Evolutionary conservation across 2,113 vertebrate species (phyloP).

Genomic region (Melanotaenia duboulayi): DNA sequence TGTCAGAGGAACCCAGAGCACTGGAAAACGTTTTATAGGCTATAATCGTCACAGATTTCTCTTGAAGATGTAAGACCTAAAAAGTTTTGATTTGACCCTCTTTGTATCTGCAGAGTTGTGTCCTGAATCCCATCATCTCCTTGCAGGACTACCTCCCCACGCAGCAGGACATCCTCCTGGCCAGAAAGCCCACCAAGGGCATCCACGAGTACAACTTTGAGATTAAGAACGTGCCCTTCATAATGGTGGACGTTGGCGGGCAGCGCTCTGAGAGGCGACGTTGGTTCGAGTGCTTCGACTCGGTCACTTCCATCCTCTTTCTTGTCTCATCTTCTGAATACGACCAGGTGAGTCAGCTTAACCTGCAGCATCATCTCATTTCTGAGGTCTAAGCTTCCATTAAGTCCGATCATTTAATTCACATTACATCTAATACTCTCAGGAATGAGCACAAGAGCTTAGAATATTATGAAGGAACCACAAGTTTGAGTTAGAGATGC

Average conservation of each 20-base stretch:
- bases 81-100: not conserved
- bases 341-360: conserved; percentile 84
- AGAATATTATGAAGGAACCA: too few relatives aligned
- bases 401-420: too few relatives aligned
- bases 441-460: too few relatives aligned
- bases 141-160: conserved; percentile 92
- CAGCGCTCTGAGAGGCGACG: conserved; percentile 94
- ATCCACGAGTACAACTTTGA: conserved; percentile 97
- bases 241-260: conserved; percentile 97
- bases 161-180: conserved; percentile 95
- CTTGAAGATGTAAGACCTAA: too few relatives aligned
- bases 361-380: not conserved
- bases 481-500: too few relatives aligned
- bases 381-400: too few relatives aligned
- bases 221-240: conserved; percentile 97
- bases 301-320: conserved; percentile 95
- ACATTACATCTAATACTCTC: too few relatives aligned
- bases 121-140: not conserved
- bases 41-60: too few relatives aligned
- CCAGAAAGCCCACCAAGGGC: conserved; percentile 94
- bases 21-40: too few relatives aligned
- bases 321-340: conserved; percentile 96
- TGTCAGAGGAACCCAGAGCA: too few relatives aligned
- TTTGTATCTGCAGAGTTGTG: too few relatives aligned
- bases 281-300: conserved; percentile 98